Base-by-base conservation (phyloP, 2,888 invertebrate species). In the Oxystoma pomonae region DNA sequence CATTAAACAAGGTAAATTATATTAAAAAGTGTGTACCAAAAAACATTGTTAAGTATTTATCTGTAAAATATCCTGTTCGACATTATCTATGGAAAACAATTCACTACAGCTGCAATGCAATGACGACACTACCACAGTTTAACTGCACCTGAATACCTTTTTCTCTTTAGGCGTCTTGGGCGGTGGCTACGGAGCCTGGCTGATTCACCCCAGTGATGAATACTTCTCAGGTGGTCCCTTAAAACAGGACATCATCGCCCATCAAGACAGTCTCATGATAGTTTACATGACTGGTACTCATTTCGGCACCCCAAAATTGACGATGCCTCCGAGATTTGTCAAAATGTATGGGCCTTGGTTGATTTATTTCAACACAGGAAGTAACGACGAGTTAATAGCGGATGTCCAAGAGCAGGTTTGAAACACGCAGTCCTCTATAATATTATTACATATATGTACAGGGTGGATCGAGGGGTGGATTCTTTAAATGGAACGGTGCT, bases 291-390 rank as follows among this genome's bases (percentile, higher is more conserved):
- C 60, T 19, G 60, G 60, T 35, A 12, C 35, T 20, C 65, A 65
- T 35, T 65, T 65, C 52, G 65, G 65, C 12, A 60, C 60, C 1
- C 19, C 63, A 51, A 60, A 60, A 52, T 20, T 63, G 16, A 60
- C 58, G 1, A 63, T 60, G 19, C 57, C 62, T 19, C 2, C 51
- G 16, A 62, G 65, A 5, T 65, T 62, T 62, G 60, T 1, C 21
- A 62, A 65, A 22, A 58, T 65, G 17, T 65, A 65, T 20, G 65
- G 65, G 22, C 65, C 65, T 16, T 65, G 65, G 65, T 52, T 65
- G 16, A 55, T 65, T 19, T 65, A 63, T 49, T 65, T 65, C 18
- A 60, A 60, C 16, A 65, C 63, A 58, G 65, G 65, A 18, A 58
- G 52, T 17, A 56, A 65, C 17, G 60, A 52, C 50, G 21, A 21